Conservation (phyloP, 2,888 invertebrate species). For the Drosophila vallismaia region DNA sequence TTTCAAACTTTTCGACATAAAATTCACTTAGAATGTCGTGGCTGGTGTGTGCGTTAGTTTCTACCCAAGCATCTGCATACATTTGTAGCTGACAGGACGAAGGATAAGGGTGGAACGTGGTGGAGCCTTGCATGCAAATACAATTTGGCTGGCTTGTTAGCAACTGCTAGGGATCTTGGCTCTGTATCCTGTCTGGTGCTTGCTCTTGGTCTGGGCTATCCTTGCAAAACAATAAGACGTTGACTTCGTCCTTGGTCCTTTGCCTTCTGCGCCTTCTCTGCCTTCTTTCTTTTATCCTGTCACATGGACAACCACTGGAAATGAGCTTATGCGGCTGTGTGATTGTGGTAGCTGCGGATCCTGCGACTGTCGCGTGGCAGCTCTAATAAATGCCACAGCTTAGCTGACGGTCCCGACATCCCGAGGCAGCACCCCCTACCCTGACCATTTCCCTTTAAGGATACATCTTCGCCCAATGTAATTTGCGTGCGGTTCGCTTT, state of each 20-base stretch:
- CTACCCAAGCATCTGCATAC: conserved; percentile 68
- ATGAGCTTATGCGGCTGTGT: conserved; percentile 68
- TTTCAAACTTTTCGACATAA: conserved; percentile 75
- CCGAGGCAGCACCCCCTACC: background rate
- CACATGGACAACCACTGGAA: conserved; percentile 71
- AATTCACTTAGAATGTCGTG: conserved; percentile 76
- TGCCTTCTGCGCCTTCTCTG: background rate
- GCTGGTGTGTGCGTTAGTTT: conserved; percentile 72
- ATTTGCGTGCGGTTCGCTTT: conserved; percentile 69
- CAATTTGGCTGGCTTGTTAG: conserved; percentile 76
- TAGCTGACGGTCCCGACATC: conserved; percentile 55
- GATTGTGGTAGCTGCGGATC: conserved; percentile 29
- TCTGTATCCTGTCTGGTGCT: conserved; percentile 18
- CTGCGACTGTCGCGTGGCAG: conserved; percentile 65
- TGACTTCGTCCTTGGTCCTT: conserved; percentile 1
- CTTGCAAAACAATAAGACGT: conserved; percentile 65
- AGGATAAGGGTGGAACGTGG: conserved; percentile 46
- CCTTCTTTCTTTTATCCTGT: conserved; percentile 47
- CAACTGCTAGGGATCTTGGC: conserved; percentile 37
- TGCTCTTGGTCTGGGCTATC: conserved; percentile 35
- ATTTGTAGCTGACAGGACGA: conserved; percentile 71
- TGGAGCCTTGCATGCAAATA: conserved; percentile 73
- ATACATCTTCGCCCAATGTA: conserved; percentile 57
- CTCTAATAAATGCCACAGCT: conserved; percentile 73
- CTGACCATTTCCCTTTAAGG: conserved; percentile 2